Evolutionary conservation across 2,888 invertebrate species (phyloP), one percentile per base, ranked within the genome.

Genomic region (Cryptosula pallasiana): DNA sequence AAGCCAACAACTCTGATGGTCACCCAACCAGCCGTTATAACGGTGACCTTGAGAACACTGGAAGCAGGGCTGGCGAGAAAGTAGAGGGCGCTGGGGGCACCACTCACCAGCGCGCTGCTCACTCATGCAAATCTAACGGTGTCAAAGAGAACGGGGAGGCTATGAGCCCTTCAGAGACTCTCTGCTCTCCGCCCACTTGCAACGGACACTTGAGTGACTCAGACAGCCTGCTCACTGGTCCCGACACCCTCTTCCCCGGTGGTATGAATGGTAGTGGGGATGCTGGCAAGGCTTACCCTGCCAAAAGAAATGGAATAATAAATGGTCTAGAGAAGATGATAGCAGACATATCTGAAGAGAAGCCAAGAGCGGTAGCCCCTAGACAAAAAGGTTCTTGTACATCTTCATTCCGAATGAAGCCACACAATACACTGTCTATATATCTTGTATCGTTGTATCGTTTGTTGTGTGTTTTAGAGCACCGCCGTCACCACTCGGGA

Each of bases 251-350:
- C 3, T 27, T n/a, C 5, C 20, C 27, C 16, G 13, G 32, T n/a
- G 32, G 32, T 29, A 13, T 63, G 34, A 63, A 63, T 32, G 63
- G 63, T 32, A 32, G 32, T 13, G 63, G 63, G 16, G 63, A 63
- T n/a, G 29, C 32, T 9, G 9, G 13, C 9, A 3, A 16, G 13
- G 16, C 20, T 3, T 2, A 20, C 2, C 27, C 27, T 9, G 29
- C 32, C 9, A 13, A 16, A 5, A 23, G n/a, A 16, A 63, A 63
- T 27, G 63, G 63, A 20, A 29, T 29, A 13, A 27, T 63, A 5
- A 63, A 63, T 34, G 63, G 63, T 25, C 34, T 63, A 27, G 63
- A 63, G 34, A 63, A 63, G n/a, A 63, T 63, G 63, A 63, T 63
- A 27, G 63, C 63, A 27, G 27, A 27, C 63, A 63, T 63, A 32